phyloP scores from a whole-genome alignment of 1,140 invertebrate species.

The Caerostris extrusa region DNA sequence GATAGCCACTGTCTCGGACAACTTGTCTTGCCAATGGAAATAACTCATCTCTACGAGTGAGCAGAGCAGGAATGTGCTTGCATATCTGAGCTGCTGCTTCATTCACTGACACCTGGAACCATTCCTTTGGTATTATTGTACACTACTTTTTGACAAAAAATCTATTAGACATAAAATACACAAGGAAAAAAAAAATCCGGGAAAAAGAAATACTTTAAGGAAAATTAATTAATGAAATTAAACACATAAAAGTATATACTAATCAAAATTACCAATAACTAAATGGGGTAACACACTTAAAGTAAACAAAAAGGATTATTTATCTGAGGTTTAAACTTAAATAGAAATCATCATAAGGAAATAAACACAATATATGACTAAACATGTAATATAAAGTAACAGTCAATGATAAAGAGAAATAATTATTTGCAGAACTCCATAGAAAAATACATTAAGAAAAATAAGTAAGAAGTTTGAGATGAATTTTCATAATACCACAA shows the following conservation, averaged over 20 bases:
- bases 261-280: too few species aligned
- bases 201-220: background rate
- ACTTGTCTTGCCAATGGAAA: constrained; percentile 97
- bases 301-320: background rate
- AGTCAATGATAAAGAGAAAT: too few species aligned
- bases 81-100: constrained; percentile 98
- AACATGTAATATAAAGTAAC: too few species aligned
- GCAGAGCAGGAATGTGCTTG: constrained; percentile 91
- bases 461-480: too few species aligned
- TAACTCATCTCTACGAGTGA: constrained; percentile 95
- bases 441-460: too few species aligned
- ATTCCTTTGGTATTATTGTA: constrained; percentile 77
- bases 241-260: too few species aligned
- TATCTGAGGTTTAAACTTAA: background rate
- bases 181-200: background rate
- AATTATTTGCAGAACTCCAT: too few species aligned
- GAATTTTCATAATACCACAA: too few species aligned
- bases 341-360: background rate
- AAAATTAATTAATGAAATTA: background rate
- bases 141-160: constrained; percentile 67
- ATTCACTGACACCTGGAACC: constrained; percentile 92
- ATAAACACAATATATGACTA: background rate
- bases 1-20: constrained; percentile 95
- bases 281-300: too few species aligned
- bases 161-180: constrained; percentile 32